Percentiles rank a stretch among this genome's conserved stretches.
Evolutionary conservation across 37 sponge, comb jelly and placozoan species (phyloP).

Genomic region (Cladorhizidae sp.): DNA sequence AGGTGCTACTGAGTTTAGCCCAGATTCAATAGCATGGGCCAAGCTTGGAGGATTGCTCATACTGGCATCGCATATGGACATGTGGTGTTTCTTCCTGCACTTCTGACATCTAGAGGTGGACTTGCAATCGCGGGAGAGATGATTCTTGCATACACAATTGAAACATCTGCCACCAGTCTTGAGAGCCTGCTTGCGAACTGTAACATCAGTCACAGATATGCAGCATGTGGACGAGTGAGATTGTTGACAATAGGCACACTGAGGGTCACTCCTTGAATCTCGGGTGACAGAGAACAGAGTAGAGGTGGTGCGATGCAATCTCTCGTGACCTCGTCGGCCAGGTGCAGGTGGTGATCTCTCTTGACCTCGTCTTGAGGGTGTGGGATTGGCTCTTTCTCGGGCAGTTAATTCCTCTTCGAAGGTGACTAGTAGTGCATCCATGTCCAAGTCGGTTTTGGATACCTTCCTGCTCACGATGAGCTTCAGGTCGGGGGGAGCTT

Average conservation of each 20-base stretch:
- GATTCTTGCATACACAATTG: slow-evolving; percentile 25
- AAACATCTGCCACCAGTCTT: slow-evolving; percentile 39
- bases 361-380: neutral
- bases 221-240: slow-evolving; percentile 32
- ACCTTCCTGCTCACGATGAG: slow-evolving; percentile 34
- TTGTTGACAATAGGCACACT: slow-evolving; percentile 28
- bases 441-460: neutral
- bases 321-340: slow-evolving; percentile 1
- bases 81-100: slow-evolving; percentile 37
- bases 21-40: neutral
- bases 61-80: slow-evolving; percentile 27
- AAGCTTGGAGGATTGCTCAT: slow-evolving; percentile 8
- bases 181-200: slow-evolving; percentile 38
- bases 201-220: neutral
- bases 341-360: too few relatives aligned
- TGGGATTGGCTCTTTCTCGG: slow-evolving; percentile 30
- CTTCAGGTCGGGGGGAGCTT: slow-evolving; percentile 21
- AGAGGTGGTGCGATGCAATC: neutral
- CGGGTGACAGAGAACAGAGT: slow-evolving; percentile 17
- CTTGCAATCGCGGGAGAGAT: slow-evolving; percentile 17
- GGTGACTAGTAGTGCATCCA: slow-evolving; percentile 2
- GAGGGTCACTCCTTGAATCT: neutral
- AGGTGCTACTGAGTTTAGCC: neutral
- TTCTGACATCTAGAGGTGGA: slow-evolving; percentile 6
- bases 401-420: slow-evolving; percentile 28